Percentiles rank a stretch among this genome's conserved stretches.
Conservation (phyloP, 2,797 vertebrate genomes). For the Semotilus atromaculatus region DNA sequence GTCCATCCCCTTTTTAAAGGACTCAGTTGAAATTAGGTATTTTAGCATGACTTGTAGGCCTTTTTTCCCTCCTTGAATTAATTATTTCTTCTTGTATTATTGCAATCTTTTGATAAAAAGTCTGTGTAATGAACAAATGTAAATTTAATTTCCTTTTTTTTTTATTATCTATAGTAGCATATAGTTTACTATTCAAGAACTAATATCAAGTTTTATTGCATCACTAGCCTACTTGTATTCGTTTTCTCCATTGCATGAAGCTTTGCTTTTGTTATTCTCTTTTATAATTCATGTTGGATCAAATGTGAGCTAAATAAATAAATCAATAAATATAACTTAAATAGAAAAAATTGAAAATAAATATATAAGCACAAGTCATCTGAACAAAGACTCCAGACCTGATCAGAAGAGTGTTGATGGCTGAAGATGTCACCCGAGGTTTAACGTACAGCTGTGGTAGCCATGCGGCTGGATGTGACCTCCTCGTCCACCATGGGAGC, state of each 20-base stretch:
- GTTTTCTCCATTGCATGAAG: neutral
- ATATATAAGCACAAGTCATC: neutral
- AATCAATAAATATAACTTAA: too few relatives aligned
- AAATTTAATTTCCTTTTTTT: neutral
- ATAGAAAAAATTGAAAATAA: too few relatives aligned
- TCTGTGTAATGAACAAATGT: neutral
- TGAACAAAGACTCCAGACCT: constrained; percentile 25
- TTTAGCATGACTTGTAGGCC: neutral
- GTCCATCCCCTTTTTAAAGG: constrained; percentile 18
- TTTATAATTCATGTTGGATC: neutral
- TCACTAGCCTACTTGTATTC: neutral
- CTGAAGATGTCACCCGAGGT: constrained; percentile 38
- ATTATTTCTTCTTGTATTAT: neutral
- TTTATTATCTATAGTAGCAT: neutral
- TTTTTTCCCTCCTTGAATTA: neutral
- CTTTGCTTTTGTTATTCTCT: neutral
- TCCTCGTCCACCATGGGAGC: constrained; percentile 50
- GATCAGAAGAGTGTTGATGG: constrained; percentile 13
- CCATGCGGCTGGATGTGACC: constrained; percentile 44
- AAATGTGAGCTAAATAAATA: neutral
- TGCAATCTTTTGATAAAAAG: neutral
- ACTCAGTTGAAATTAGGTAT: neutral
- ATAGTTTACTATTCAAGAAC: neutral
- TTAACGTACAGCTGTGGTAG: constrained; percentile 31
- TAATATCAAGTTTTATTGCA: neutral